Conservation (phyloP, 1,140 invertebrate genomes). For the Platyura marginata region DNA sequence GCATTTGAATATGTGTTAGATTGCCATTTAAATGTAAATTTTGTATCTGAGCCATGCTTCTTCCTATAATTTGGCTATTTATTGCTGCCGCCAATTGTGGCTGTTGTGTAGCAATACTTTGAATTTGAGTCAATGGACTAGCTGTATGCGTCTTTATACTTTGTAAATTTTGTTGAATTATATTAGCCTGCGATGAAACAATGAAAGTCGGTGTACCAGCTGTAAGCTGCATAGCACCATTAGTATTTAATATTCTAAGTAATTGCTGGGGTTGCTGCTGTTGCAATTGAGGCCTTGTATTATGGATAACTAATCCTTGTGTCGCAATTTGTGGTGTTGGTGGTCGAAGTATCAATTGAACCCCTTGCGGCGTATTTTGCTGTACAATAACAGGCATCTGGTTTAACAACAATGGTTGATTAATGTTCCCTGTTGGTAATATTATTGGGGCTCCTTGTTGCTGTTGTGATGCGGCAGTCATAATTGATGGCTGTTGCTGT, state of each 20-base stretch:
- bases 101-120: constrained; percentile 9
- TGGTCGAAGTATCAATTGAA: constrained; percentile 30
- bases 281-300: constrained; percentile 14
- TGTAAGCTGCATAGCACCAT: constrained; percentile 27
- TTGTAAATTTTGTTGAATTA: constrained; percentile 22
- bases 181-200: constrained; percentile 23
- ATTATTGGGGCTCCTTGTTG: constrained; percentile 11
- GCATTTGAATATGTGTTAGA: constrained; percentile 22
- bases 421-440: constrained; percentile 11
- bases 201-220: constrained; percentile 23
- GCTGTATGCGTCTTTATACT: constrained; percentile 11
- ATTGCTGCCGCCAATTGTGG: constrained; percentile 21
- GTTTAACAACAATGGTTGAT: constrained; percentile 20
- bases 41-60: constrained; percentile 19
- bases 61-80: constrained; percentile 20
- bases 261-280: constrained; percentile 28
- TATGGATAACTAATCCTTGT: constrained; percentile 25
- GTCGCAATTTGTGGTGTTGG: constrained; percentile 26
- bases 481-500: neutral
- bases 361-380: constrained; percentile 26
- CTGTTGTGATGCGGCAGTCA: neutral
- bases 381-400: constrained; percentile 24
- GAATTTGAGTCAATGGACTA: constrained; percentile 8
- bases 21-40: constrained; percentile 19
- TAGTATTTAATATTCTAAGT: constrained; percentile 27